These are phyloP conservation scores for Parazoanthus swiftii DNA, from an alignment of 92 coral and sea anemone species.

Conservation along the genomic window DNA sequence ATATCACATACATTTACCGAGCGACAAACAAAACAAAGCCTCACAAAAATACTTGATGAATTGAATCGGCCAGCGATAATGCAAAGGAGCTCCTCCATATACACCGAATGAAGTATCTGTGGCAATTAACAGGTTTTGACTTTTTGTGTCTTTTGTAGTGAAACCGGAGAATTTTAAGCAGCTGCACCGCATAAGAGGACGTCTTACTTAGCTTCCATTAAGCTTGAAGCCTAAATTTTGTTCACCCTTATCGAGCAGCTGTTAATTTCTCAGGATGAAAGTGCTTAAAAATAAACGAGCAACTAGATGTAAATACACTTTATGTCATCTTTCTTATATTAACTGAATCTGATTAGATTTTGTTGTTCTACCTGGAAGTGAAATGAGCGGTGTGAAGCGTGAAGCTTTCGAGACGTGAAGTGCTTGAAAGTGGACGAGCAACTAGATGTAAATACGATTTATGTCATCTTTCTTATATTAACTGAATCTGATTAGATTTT, in stretches of 20 bases:
- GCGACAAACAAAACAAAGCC: neutral
- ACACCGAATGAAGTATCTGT: neutral
- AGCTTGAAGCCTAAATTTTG: too few relatives aligned
- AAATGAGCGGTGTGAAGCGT: too few relatives aligned
- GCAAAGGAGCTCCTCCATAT: neutral
- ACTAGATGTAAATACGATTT: too few relatives aligned
- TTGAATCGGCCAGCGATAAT: neutral
- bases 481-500: neutral
- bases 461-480: neutral
- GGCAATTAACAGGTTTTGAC: neutral
- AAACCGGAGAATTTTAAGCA: too few relatives aligned
- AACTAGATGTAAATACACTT: too few relatives aligned
- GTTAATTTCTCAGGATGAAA: neutral
- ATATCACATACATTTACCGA: neutral
- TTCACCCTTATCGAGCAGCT: neutral
- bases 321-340: neutral
- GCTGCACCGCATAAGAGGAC: neutral
- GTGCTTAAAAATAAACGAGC: neutral
- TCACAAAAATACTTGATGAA: neutral
- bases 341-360: neutral
- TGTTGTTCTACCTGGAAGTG: too few relatives aligned
- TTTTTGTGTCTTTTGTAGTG: neutral
- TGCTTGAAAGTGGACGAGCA: neutral
- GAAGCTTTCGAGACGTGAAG: too few relatives aligned
- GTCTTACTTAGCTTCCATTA: neutral